These are phyloP conservation scores for Oncopeltus fasciatus DNA, from an alignment of 1,140 invertebrate species.

Conservation along the genomic window DNA sequence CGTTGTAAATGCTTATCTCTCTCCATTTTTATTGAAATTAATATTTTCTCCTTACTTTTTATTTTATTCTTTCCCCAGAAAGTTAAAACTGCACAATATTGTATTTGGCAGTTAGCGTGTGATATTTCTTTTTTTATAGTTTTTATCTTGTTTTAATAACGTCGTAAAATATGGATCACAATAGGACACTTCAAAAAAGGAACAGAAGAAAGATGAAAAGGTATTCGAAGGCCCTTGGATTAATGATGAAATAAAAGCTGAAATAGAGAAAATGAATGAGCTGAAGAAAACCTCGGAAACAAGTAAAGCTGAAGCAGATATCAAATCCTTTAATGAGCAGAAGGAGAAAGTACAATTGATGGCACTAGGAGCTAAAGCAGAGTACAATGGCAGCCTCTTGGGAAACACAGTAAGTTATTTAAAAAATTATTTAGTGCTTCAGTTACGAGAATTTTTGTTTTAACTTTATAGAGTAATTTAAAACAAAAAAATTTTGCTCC, in stretches of 20 bases:
- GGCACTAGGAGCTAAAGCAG: slow-evolving; percentile 37
- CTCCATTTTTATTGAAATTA: too few species aligned
- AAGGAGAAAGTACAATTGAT: slow-evolving; percentile 38
- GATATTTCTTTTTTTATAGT: too few species aligned
- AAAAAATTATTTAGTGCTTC: background rate
- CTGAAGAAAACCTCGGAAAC: slow-evolving; percentile 36
- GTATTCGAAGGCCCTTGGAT: slow-evolving; percentile 39
- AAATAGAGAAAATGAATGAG: slow-evolving; percentile 39
- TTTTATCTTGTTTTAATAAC: too few species aligned
- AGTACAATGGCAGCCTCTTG: slow-evolving; percentile 35
- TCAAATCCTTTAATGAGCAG: slow-evolving; percentile 38
- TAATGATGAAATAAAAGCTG: slow-evolving; percentile 37
- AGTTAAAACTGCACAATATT: too few species aligned
- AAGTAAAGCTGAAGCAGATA: slow-evolving; percentile 35
- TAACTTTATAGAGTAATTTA: too few species aligned
- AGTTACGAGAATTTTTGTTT: too few species aligned
- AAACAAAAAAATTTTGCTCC: too few species aligned
- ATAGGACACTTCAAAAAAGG: slow-evolving; percentile 11
- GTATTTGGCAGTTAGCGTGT: too few species aligned
- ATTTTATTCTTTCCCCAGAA: too few species aligned
- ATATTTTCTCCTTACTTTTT: too few species aligned
- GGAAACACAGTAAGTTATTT: slow-evolving; percentile 22
- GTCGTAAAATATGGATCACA: background rate
- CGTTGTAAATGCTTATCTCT: too few species aligned
- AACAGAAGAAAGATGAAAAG: slow-evolving; percentile 27